Evolutionary conservation across 2,888 invertebrate genomes (phyloP).

Genomic region (Hypolimnas misippus): DNA sequence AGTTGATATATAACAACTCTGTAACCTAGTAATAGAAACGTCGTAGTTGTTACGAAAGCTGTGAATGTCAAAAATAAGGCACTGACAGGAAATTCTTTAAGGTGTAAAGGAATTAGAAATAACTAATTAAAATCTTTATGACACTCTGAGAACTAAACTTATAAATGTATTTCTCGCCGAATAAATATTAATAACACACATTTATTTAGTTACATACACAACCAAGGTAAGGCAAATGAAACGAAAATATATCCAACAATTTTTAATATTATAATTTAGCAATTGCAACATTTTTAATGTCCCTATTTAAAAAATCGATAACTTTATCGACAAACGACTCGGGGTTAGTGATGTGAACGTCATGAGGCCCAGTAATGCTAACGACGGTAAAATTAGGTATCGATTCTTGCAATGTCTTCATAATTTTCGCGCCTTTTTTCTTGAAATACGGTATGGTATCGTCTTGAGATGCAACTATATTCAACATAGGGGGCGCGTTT

Average conservation of each 20-base stretch:
- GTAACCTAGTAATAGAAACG: no score
- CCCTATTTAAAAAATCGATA: constrained; percentile 57
- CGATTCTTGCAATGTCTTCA: constrained; percentile 50
- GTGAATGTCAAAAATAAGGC: no score
- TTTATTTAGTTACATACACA: no score
- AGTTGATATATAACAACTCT: no score
- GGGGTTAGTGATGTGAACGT: constrained; percentile 83
- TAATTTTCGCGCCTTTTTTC: constrained; percentile 47
- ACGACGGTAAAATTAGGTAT: constrained; percentile 48
- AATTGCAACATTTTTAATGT: constrained; percentile 12
- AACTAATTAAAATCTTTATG: no score
- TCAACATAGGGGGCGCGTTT: constrained; percentile 53
- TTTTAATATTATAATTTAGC: constrained; percentile 25
- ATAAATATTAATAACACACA: no score
- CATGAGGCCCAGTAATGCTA: constrained; percentile 80
- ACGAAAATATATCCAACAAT: background rate
- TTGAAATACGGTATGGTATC: constrained; percentile 36
- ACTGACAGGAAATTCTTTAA: no score
- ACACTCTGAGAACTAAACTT: no score
- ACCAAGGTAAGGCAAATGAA: background rate
- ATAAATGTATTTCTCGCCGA: no score
- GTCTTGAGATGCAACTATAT: constrained; percentile 48
- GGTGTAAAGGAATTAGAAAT: no score
- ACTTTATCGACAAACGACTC: constrained; percentile 69
- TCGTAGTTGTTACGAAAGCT: no score